Percentiles rank a stretch among this genome's conserved stretches.
Evolutionary conservation across 2,113 vertebrate genomes (phyloP).

Genomic region (Rostratula benghalensis): DNA sequence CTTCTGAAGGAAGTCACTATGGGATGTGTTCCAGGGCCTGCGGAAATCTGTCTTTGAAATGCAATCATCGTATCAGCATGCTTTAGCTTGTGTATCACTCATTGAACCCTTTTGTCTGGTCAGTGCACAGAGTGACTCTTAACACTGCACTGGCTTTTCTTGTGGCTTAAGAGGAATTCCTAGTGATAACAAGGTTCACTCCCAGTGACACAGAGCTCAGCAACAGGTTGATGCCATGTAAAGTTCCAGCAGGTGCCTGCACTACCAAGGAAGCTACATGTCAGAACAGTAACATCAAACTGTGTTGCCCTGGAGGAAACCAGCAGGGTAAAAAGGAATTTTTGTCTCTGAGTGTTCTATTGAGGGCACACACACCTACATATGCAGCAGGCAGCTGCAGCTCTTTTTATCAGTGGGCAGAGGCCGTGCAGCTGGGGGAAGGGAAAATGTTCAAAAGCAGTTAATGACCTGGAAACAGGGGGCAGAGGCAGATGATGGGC

Average conservation of each 20-base stretch:
- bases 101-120: not conserved
- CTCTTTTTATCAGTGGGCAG: not conserved
- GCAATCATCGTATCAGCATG: rapidly evolving
- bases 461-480: not conserved
- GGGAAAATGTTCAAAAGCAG: rapidly evolving
- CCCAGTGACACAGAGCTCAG: not conserved
- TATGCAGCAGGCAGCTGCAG: not conserved
- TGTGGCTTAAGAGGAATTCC: not conserved
- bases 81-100: not conserved
- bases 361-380: too few species aligned
- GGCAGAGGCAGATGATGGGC: not conserved
- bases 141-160: not conserved
- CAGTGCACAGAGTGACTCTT: not conserved
- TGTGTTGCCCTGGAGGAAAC: not conserved
- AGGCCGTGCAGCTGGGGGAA: rapidly evolving
- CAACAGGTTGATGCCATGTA: rapidly evolving
- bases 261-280: not conserved
- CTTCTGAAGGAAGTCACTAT: not conserved
- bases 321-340: not conserved
- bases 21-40: not conserved
- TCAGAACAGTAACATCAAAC: not conserved
- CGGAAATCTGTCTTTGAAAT: not conserved
- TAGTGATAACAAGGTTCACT: not conserved
- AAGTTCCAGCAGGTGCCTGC: not conserved
- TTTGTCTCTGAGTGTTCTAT: not conserved